Evolutionary conservation across 2,797 vertebrate genomes (phyloP).

Genomic region (Myotis daubentonii): DNA sequence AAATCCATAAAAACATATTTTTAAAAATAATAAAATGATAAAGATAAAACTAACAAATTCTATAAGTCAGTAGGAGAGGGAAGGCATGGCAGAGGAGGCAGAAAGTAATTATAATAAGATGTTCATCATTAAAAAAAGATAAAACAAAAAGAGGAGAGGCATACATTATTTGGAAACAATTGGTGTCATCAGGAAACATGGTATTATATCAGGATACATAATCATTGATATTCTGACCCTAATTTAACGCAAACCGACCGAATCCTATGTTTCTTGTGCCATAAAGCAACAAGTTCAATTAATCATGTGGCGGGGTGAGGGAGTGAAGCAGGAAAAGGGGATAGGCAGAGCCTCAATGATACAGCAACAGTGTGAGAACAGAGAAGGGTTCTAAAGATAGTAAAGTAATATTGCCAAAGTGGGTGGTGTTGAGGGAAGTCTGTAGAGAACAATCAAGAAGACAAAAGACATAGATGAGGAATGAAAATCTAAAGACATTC

Average conservation of each 20-base stretch:
- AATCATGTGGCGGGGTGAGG: no score
- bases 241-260: neutral
- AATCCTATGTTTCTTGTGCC: neutral
- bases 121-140: neutral
- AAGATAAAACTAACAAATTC: slow-evolving; percentile 14
- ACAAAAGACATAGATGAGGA: neutral
- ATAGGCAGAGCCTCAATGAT: neutral
- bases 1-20: no score
- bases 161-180: neutral
- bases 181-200: neutral
- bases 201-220: neutral
- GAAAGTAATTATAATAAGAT: neutral
- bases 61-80: neutral
- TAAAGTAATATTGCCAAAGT: neutral
- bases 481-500: neutral
- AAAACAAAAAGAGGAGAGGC: neutral
- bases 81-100: neutral
- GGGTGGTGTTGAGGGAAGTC: rapidly evolving
- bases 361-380: neutral
- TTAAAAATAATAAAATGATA: neutral
- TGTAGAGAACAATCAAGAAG: neutral
- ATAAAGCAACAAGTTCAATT: neutral
- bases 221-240: neutral
- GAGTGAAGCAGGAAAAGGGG: neutral
- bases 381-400: neutral